Conservation (phyloP, 2,113 vertebrate species). For the Tichodroma muraria region DNA sequence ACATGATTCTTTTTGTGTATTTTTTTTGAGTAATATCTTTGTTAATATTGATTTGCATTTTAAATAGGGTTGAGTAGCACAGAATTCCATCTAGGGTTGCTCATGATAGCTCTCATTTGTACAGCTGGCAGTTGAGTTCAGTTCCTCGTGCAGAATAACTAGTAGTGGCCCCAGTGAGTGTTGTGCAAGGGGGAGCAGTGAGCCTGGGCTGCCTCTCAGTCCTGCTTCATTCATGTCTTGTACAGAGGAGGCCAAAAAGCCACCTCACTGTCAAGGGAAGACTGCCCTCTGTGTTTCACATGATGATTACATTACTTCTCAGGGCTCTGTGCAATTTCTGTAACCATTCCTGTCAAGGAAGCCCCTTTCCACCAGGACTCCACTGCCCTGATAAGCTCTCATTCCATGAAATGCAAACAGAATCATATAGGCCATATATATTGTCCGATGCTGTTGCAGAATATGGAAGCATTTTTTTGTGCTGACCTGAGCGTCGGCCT, state of each 20-base stretch:
- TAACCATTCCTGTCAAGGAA: background rate
- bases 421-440: background rate
- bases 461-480: background rate
- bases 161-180: background rate
- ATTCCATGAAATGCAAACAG: fast-evolving
- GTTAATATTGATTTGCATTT: background rate
- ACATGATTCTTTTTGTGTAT: background rate
- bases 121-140: background rate
- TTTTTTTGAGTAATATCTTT: background rate
- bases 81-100: background rate
- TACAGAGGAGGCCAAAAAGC: background rate
- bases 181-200: background rate
- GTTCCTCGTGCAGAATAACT: background rate
- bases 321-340: background rate
- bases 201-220: background rate
- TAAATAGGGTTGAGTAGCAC: background rate
- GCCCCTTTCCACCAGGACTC: background rate
- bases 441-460: background rate
- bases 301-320: background rate
- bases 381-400: background rate
- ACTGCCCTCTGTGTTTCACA: background rate
- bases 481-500: background rate
- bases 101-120: background rate
- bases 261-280: background rate
- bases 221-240: background rate